Conservation (phyloP, 2,888 invertebrate genomes). For the Mesodorylaimus sp. region DNA sequence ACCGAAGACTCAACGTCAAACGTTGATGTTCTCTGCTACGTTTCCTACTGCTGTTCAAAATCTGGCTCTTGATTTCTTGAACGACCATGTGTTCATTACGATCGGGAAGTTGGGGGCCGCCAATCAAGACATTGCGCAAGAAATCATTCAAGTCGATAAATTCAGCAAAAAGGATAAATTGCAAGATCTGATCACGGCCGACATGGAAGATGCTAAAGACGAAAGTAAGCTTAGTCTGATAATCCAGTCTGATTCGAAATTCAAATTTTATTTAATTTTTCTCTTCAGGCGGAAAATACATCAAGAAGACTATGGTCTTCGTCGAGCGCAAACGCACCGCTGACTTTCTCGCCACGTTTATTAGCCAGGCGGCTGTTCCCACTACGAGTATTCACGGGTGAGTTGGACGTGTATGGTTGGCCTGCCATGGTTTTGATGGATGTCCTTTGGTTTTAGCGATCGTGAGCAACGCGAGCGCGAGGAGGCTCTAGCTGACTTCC, state of each 20-base stretch:
- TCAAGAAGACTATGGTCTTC: conserved; percentile 48
- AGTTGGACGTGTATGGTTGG: no score
- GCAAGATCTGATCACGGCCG: conserved; percentile 43
- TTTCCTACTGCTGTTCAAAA: conserved; percentile 54
- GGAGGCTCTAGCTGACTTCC: conserved; percentile 53
- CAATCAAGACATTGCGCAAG: conserved; percentile 69
- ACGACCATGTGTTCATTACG: conserved; percentile 61
- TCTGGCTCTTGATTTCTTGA: conserved; percentile 56
- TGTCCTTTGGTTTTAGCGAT: no score
- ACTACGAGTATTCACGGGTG: conserved; percentile 3
- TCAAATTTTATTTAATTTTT: neutral
- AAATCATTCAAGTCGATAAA: conserved; percentile 33
- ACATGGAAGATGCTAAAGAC: conserved; percentile 10
- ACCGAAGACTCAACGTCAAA: conserved; percentile 41
- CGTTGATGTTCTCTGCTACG: conserved; percentile 55
- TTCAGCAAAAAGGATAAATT: conserved; percentile 57
- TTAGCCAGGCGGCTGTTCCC: conserved; percentile 45
- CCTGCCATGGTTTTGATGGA: no score
- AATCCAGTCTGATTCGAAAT: neutral
- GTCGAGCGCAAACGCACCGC: conserved; percentile 74
- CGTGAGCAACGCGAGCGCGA: conserved; percentile 54
- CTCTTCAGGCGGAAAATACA: neutral
- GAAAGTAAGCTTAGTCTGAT: neutral
- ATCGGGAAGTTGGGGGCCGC: conserved; percentile 85
- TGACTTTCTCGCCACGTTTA: conserved; percentile 63